These are phyloP conservation scores for Fukomys damarensis DNA, from an alignment of 2,113 vertebrate species.

Conservation along the genomic window DNA sequence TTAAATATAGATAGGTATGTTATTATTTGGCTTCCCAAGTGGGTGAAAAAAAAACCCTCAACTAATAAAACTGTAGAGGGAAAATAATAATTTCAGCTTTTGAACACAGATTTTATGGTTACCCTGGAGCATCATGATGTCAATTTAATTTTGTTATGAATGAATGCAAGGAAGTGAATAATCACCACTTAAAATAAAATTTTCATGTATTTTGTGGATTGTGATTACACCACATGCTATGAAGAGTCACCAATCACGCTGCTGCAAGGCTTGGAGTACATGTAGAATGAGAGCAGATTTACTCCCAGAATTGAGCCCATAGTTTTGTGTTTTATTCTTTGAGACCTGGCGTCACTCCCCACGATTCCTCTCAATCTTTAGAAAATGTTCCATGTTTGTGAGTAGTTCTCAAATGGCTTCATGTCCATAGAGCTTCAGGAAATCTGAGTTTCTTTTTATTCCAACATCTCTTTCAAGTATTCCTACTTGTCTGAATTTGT, in stretches of 20 bases:
- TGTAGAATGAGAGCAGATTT: not conserved
- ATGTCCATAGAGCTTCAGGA: not conserved
- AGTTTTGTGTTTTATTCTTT: not conserved
- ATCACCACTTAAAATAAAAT: not conserved
- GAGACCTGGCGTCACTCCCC: too few species aligned
- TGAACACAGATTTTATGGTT: not conserved
- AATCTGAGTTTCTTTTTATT: not conserved
- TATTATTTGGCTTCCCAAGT: not conserved
- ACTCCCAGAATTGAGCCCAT: accelerated
- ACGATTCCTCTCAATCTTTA: not conserved
- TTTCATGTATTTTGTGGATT: not conserved
- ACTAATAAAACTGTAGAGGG: not conserved
- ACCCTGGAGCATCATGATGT: not conserved
- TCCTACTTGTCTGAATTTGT: not conserved
- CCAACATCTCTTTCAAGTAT: not conserved
- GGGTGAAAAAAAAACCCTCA: not conserved
- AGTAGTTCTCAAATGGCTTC: not conserved
- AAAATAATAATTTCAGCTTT: not conserved
- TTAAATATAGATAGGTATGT: not conserved
- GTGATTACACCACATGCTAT: not conserved
- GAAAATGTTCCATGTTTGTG: not conserved
- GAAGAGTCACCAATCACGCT: not conserved
- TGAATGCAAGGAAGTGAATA: not conserved
- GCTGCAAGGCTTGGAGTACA: not conserved
- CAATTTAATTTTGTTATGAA: not conserved